A percentile compares a stretch with the other conserved stretches of the same genome.
phyloP scores from a whole-genome alignment of 2,113 vertebrate genomes.

The Maccullochella peelii region DNA sequence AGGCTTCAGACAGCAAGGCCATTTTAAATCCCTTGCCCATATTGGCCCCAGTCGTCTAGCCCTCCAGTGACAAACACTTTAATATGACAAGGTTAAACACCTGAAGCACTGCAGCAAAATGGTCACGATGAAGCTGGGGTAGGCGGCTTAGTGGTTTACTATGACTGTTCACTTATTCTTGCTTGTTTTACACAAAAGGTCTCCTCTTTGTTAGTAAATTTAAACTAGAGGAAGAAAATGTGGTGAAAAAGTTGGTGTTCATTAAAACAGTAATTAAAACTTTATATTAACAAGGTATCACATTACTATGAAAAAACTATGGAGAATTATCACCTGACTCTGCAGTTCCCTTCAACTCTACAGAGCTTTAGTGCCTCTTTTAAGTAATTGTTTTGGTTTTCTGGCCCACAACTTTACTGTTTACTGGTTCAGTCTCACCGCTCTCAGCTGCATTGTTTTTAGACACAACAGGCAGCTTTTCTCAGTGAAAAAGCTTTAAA shows the following conservation, averaged over 20 bases:
- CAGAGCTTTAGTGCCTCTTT: conserved; percentile 11
- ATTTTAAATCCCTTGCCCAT: conserved; percentile 52
- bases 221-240: conserved; percentile 11
- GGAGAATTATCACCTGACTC: background rate
- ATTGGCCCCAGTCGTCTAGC: conserved; percentile 65
- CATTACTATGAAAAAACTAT: background rate
- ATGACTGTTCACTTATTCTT: conserved; percentile 45
- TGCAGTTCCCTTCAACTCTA: background rate
- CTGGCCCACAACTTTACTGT: background rate
- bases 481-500: background rate
- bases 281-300: background rate
- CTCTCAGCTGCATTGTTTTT: background rate
- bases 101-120: conserved; percentile 70
- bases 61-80: conserved; percentile 78
- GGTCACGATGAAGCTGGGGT: conserved; percentile 52
- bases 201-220: background rate
- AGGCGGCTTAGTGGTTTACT: conserved; percentile 5
- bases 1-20: conserved; percentile 67
- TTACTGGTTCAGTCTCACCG: conserved; percentile 23
- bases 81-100: conserved; percentile 82
- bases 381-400: conserved; percentile 21
- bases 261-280: background rate
- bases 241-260: background rate
- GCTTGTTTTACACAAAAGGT: conserved; percentile 21
- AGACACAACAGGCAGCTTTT: background rate